Conservation (phyloP, 2,113 vertebrate genomes). For the Odocoileus hemionus region DNA sequence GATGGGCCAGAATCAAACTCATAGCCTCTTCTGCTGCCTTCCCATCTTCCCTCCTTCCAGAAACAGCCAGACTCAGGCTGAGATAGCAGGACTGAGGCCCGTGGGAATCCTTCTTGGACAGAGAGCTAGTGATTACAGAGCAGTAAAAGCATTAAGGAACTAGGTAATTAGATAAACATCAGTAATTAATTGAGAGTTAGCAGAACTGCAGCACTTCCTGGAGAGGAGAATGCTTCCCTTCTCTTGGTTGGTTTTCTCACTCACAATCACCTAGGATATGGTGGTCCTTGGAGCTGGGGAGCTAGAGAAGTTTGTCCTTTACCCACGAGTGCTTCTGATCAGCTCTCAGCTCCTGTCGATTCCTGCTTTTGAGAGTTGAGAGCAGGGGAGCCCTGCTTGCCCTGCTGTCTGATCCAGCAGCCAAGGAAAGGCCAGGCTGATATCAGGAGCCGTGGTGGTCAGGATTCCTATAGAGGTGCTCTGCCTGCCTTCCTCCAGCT, state of each 20-base stretch:
- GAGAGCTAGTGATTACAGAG: neutral
- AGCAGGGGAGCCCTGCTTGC: neutral
- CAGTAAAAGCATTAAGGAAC: neutral
- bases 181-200: neutral
- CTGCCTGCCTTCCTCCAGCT: no score
- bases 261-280: neutral
- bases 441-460: neutral
- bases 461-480: no score
- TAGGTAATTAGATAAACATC: neutral
- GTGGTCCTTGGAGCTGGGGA: neutral
- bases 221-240: neutral
- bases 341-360: neutral
- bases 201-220: neutral
- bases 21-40: neutral
- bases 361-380: neutral
- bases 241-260: neutral
- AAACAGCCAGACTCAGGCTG: neutral
- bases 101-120: neutral
- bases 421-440: neutral
- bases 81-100: neutral
- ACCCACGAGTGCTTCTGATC: accelerated
- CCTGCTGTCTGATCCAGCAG: neutral
- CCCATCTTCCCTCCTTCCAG: accelerated
- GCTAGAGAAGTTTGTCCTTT: neutral
- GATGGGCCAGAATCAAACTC: neutral